phyloP scores from a whole-genome alignment of 2,888 invertebrate species.

The Bembecia ichneumoniformis region DNA sequence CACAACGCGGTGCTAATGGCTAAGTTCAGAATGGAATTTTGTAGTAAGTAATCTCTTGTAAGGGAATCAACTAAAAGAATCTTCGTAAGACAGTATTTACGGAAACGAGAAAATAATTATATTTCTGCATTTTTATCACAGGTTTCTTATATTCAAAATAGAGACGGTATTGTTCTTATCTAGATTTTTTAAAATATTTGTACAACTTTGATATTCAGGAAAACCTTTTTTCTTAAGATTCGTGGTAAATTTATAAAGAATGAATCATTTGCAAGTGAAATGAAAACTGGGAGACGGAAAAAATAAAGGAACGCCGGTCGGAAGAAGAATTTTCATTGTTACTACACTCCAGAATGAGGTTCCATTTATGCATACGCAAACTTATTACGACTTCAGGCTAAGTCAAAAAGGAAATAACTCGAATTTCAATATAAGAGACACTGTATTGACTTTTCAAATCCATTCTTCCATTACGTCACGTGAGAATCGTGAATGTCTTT shows the following conservation, averaged over 20 bases:
- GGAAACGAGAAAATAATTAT: too few species aligned
- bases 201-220: conserved; percentile 33
- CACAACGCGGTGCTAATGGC: not conserved
- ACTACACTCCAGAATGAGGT: conserved; percentile 47
- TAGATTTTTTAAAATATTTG: conserved; percentile 46
- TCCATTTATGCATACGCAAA: conserved; percentile 62
- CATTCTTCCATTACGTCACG: too few species aligned
- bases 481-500: too few species aligned
- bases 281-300: conserved; percentile 48
- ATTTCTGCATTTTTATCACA: too few species aligned
- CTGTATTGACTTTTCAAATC: too few species aligned
- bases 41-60: too few species aligned
- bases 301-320: conserved; percentile 45
- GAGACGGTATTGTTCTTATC: conserved; percentile 2
- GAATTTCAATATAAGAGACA: not conserved
- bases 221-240: conserved; percentile 36
- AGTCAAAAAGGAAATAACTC: not conserved
- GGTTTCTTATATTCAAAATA: too few species aligned
- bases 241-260: conserved; percentile 57
- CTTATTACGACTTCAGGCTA: conserved; percentile 41
- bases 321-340: conserved; percentile 53
- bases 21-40: not conserved
- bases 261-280: conserved; percentile 65
- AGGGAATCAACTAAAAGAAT: too few species aligned
- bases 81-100: too few species aligned